Evolutionary conservation across 1,140 invertebrate genomes (phyloP).

Genomic region (Brachionus angularis): DNA sequence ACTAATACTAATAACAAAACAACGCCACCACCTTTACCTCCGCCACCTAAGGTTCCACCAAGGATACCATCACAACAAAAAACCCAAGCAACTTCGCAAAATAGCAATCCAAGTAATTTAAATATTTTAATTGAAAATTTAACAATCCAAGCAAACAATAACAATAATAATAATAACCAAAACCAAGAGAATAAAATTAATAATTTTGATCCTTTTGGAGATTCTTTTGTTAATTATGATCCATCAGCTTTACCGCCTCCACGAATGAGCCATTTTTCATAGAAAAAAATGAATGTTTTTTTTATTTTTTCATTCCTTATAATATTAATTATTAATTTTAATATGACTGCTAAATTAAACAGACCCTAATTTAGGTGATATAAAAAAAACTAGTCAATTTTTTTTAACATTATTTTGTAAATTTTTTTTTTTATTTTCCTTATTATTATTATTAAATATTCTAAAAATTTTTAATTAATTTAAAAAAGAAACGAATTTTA

Average conservation of each 20-base stretch:
- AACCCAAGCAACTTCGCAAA: background rate
- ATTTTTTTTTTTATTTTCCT: too few relatives aligned
- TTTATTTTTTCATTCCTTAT: too few relatives aligned
- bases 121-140: slow-evolving; percentile 1
- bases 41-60: slow-evolving; percentile 25
- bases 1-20: background rate
- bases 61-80: background rate
- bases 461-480: too few relatives aligned
- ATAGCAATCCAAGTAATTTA: too few relatives aligned
- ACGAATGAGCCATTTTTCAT: slow-evolving; percentile 37
- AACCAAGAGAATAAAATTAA: background rate
- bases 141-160: background rate
- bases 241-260: background rate
- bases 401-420: too few relatives aligned
- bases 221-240: slow-evolving; percentile 10
- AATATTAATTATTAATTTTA: too few relatives aligned
- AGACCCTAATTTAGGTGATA: too few relatives aligned
- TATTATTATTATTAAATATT: too few relatives aligned
- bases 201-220: slow-evolving; percentile 17
- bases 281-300: too few relatives aligned
- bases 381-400: too few relatives aligned
- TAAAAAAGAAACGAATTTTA: too few relatives aligned
- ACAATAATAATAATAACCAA: background rate
- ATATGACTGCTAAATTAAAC: too few relatives aligned
- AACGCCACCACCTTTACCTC: slow-evolving; percentile 1